phyloP scores from a whole-genome alignment of 2,797 vertebrate genomes.

The Caiman crocodilus region DNA sequence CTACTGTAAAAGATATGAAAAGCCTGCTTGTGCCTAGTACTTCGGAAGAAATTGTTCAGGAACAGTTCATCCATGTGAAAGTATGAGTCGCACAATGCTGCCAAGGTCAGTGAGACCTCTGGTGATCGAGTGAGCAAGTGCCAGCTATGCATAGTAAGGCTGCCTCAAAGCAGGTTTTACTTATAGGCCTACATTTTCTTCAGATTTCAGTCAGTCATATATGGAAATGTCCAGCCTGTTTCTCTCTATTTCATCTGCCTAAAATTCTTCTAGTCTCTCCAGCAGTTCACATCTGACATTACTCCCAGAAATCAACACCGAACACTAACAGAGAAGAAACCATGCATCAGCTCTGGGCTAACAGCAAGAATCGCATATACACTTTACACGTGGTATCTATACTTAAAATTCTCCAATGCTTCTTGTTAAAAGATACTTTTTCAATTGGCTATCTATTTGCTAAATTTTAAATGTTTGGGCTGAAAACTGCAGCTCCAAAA shows the following conservation, averaged over 20 bases:
- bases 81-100: slow-evolving; percentile 37
- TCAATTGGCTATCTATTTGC: background rate
- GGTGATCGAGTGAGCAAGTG: slow-evolving; percentile 56
- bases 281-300: background rate
- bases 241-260: background rate
- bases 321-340: background rate
- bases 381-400: background rate
- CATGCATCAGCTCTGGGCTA: background rate
- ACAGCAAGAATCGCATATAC: background rate
- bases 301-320: slow-evolving; percentile 8
- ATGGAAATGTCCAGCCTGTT: slow-evolving; percentile 23
- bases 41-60: slow-evolving; percentile 60
- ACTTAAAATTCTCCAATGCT: background rate
- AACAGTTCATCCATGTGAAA: slow-evolving; percentile 68
- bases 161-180: slow-evolving; percentile 24
- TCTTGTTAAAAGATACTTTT: background rate
- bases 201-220: slow-evolving; percentile 31
- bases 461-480: background rate
- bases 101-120: slow-evolving; percentile 78
- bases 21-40: slow-evolving; percentile 48
- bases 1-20: slow-evolving; percentile 55
- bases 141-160: background rate
- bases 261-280: background rate
- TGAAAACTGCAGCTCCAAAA: background rate
- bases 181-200: background rate